Conservation (phyloP, 2,888 invertebrate species). For the Anodontia alba region DNA sequence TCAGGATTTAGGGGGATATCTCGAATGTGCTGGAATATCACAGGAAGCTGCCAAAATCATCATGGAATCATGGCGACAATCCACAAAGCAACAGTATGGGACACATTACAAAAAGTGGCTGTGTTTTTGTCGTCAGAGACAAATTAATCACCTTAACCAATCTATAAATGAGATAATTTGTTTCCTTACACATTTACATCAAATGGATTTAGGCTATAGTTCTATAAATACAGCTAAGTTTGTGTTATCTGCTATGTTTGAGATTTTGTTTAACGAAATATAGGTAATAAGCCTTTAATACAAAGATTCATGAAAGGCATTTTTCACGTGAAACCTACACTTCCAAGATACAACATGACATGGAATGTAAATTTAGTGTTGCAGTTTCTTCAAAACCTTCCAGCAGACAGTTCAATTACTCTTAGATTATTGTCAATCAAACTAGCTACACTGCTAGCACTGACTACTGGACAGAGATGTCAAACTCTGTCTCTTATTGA, state of each 20-base stretch:
- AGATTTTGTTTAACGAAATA: background rate
- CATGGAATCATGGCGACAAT: slow-evolving; percentile 31
- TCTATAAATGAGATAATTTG: slow-evolving; percentile 12
- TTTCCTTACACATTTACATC: slow-evolving; percentile 9
- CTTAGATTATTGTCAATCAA: too few species aligned
- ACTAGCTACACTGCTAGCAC: too few species aligned
- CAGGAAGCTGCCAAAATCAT: slow-evolving; percentile 1
- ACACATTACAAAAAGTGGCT: slow-evolving; percentile 32
- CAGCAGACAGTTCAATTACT: too few species aligned
- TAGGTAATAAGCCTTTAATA: background rate
- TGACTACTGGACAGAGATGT: too few species aligned
- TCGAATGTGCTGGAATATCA: background rate
- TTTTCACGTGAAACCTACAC: too few species aligned
- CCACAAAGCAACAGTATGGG: slow-evolving; percentile 41
- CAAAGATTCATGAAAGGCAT: too few species aligned
- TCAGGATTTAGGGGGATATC: slow-evolving; percentile 20
- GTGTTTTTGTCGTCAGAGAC: slow-evolving; percentile 23
- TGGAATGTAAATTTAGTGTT: too few species aligned
- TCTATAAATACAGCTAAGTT: background rate
- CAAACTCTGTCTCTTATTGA: too few species aligned
- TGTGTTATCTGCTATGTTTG: background rate
- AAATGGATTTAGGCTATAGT: background rate
- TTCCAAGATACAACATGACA: too few species aligned
- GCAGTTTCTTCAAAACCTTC: too few species aligned
- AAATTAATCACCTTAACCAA: slow-evolving; percentile 15